Evolutionary conservation across 2,888 invertebrate species (phyloP).

Genomic region (Argyresthia goedartella): DNA sequence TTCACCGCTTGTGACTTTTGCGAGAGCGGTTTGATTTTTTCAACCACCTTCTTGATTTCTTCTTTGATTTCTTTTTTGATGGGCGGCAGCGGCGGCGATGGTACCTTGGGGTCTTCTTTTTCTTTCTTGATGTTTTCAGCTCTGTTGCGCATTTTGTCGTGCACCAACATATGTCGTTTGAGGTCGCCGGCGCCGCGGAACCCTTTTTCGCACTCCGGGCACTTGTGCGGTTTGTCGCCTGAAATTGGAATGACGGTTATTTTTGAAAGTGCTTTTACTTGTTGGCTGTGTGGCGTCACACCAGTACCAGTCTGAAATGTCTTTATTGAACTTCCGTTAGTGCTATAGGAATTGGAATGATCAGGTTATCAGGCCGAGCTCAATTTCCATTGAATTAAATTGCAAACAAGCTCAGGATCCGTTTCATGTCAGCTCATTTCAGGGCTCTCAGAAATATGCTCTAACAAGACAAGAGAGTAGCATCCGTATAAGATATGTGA

Average conservation of each 20-base stretch:
- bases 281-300: too few relatives aligned
- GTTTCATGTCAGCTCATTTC: too few relatives aligned
- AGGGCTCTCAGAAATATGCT: too few relatives aligned
- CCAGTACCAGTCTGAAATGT: too few relatives aligned
- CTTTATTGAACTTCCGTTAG: too few relatives aligned
- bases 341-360: too few relatives aligned
- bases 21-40: not conserved
- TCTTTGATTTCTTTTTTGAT: not conserved
- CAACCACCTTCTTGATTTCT: conserved; percentile 8
- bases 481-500: too few relatives aligned
- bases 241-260: conserved; percentile 12
- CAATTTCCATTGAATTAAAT: too few relatives aligned
- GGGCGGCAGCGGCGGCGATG: not conserved
- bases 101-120: not conserved
- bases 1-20: conserved; percentile 14
- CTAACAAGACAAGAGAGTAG: too few relatives aligned
- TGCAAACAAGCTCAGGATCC: too few relatives aligned
- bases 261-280: too few relatives aligned
- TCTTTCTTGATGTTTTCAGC: conserved; percentile 11
- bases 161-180: conserved; percentile 83
- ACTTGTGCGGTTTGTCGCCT: conserved; percentile 84
- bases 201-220: conserved; percentile 81
- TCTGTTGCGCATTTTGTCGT: conserved; percentile 51
- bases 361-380: too few relatives aligned
- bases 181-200: conserved; percentile 89